Evolutionary conservation across 2,797 vertebrate species (phyloP).

Genomic region (Myoxocephalus aenaeus): DNA sequence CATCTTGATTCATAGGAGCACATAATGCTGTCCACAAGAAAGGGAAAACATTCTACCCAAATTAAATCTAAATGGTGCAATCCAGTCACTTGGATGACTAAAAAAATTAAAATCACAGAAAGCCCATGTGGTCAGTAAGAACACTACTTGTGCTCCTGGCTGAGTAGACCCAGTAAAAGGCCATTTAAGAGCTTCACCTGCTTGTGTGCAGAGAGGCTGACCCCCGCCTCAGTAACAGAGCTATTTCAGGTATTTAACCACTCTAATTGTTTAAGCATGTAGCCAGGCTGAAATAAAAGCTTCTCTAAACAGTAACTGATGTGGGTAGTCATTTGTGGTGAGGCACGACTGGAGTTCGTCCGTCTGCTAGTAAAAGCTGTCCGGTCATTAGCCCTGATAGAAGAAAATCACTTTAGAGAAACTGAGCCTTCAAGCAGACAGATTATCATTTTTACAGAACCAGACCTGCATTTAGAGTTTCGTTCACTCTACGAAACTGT

Average conservation of each 20-base stretch:
- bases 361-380: conserved; percentile 59
- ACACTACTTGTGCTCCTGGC: not conserved
- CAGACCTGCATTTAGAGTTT: not conserved
- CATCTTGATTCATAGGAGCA: not conserved
- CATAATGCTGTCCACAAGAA: not conserved
- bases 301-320: conserved; percentile 76
- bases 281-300: conserved; percentile 59
- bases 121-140: not conserved
- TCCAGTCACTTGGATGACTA: not conserved
- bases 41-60: not conserved
- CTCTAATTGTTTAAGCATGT: conserved; percentile 81
- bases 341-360: conserved; percentile 62
- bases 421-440: conserved; percentile 18
- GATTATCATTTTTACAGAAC: not conserved
- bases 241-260: conserved; percentile 77
- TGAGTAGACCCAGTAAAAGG: conserved; percentile 11
- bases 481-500: not conserved
- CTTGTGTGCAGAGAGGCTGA: conserved; percentile 31
- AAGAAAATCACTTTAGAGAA: conserved; percentile 40
- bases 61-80: not conserved
- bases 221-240: conserved; percentile 43
- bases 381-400: conserved; percentile 42
- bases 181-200: conserved; percentile 61
- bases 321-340: conserved; percentile 64
- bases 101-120: not conserved